These are phyloP conservation scores for Drosophila sechellia DNA, from an alignment of 1,140 invertebrate genomes.

Conservation along the genomic window DNA sequence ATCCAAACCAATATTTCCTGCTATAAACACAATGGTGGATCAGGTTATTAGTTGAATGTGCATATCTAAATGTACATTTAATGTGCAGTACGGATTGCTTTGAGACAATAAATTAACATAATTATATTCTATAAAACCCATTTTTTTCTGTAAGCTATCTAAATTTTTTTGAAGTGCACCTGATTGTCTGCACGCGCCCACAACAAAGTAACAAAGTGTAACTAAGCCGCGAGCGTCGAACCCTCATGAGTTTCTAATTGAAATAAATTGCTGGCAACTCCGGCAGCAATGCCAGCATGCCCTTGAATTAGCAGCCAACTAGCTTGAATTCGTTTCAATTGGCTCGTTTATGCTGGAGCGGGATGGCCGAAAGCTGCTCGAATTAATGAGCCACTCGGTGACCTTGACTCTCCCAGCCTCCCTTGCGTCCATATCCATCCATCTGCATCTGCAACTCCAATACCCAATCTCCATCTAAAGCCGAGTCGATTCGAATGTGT, in stretches of 20 bases:
- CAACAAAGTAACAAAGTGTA: conserved; percentile 19
- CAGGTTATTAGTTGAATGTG: too few species aligned
- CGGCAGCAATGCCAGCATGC: conserved; percentile 52
- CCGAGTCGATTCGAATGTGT: conserved; percentile 72
- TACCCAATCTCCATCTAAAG: background rate
- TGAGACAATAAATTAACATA: too few species aligned
- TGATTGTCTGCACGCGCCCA: conserved; percentile 16
- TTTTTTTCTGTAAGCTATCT: background rate
- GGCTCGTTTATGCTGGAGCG: conserved; percentile 55
- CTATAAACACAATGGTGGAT: too few species aligned
- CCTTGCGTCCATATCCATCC: conserved; percentile 42
- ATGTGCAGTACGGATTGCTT: too few species aligned
- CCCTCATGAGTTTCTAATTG: conserved; percentile 75
- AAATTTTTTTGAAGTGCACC: conserved; percentile 1
- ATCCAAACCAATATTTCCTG: too few species aligned
- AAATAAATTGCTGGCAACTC: conserved; percentile 72
- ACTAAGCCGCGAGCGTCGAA: conserved; percentile 25
- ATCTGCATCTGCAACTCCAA: background rate
- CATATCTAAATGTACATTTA: too few species aligned
- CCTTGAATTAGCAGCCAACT: conserved; percentile 76
- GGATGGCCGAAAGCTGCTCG: conserved; percentile 36
- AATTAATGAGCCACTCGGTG: conserved; percentile 59
- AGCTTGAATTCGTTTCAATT: conserved; percentile 72
- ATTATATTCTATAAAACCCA: too few species aligned
- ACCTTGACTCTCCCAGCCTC: conserved; percentile 56